Percentiles rank a stretch among this genome's conserved stretches.
Evolutionary conservation across 2,113 vertebrate species (phyloP).

Genomic region (Ivindomyrus marchei): DNA sequence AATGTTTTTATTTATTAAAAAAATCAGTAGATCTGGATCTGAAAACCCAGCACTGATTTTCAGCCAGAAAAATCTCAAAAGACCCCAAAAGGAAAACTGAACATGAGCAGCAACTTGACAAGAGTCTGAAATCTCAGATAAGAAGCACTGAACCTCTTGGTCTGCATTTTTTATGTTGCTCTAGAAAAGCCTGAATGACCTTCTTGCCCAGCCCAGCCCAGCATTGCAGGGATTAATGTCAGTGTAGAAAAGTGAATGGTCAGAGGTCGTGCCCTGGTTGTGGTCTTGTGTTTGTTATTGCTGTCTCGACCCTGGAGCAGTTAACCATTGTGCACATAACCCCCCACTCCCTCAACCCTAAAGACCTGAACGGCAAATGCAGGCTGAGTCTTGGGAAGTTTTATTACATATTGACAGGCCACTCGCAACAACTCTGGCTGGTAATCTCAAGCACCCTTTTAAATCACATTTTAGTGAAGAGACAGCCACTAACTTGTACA

Average conservation of each 20-base stretch:
- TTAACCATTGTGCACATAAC: background rate
- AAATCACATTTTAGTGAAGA: background rate
- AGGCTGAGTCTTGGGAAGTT: background rate
- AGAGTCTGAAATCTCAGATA: background rate
- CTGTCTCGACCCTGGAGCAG: background rate
- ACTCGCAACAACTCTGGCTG: background rate
- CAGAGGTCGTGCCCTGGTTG: background rate
- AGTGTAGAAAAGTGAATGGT: background rate
- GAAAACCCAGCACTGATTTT: background rate
- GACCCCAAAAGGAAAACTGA: background rate
- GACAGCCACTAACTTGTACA: background rate
- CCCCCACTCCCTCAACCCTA: background rate
- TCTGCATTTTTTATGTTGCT: background rate
- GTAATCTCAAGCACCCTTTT: background rate
- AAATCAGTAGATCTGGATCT: background rate
- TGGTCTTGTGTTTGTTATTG: slow-evolving; percentile 4
- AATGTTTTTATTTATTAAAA: background rate
- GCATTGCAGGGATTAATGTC: background rate
- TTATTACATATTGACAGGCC: background rate
- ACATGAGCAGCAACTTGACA: background rate
- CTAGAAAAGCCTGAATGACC: background rate
- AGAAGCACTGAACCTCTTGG: background rate
- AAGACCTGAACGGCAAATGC: background rate
- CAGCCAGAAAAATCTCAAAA: background rate
- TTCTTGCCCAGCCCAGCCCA: background rate